A percentile compares a stretch with the other conserved stretches of the same genome.
These are phyloP conservation scores for Choloepus hoffmanni DNA, from an alignment of 2,113 vertebrate species.

Conservation along the genomic window DNA sequence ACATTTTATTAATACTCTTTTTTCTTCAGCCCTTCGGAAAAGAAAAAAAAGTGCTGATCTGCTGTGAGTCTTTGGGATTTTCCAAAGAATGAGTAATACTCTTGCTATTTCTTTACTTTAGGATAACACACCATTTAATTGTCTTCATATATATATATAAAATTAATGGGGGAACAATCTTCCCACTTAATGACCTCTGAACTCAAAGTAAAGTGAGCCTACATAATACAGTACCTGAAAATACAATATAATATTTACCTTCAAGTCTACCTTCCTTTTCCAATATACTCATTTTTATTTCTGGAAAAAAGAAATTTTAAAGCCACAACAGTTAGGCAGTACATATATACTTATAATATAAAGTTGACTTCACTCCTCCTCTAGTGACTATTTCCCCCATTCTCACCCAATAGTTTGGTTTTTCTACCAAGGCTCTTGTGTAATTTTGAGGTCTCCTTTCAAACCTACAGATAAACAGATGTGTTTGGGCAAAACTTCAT, in stretches of 20 bases:
- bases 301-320: background rate
- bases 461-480: background rate
- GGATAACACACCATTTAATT: slow-evolving; percentile 56
- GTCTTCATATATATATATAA: slow-evolving; percentile 23
- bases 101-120: slow-evolving; percentile 54
- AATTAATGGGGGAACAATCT: background rate
- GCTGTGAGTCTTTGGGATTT: slow-evolving; percentile 62
- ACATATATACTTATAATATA: background rate
- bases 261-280: slow-evolving; percentile 4
- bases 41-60: slow-evolving; percentile 31
- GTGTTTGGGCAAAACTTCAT: slow-evolving; percentile 5
- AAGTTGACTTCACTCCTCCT: background rate
- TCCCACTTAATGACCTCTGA: slow-evolving; percentile 18
- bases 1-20: slow-evolving; percentile 56
- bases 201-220: background rate
- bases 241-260: background rate
- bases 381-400: background rate
- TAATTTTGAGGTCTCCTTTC: background rate
- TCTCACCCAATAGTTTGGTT: background rate
- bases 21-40: slow-evolving; percentile 19
- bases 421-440: background rate
- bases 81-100: slow-evolving; percentile 47
- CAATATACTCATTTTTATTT: slow-evolving; percentile 45
- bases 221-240: background rate
- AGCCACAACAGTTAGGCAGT: background rate